A percentile compares a stretch with the other conserved stretches of the same genome.
Conservation (phyloP, 1,140 invertebrate genomes). For the Zaprionus ornatus region DNA sequence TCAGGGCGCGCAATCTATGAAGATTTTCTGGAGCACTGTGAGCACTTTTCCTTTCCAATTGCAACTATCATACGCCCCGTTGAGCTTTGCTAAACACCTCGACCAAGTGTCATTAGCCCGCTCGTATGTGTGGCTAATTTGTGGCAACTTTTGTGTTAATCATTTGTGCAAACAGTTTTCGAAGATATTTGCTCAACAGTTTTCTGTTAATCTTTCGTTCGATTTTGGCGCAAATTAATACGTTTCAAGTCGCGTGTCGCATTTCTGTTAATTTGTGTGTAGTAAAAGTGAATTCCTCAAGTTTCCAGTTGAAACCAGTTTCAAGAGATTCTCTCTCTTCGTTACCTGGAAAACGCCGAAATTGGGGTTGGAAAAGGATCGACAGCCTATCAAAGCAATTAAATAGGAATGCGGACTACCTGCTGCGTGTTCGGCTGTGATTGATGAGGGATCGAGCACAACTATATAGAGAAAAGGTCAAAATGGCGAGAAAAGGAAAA, state of each 20-base stretch:
- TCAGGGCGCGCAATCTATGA: slow-evolving; percentile 41
- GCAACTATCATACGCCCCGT: slow-evolving; percentile 3
- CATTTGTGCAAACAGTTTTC: slow-evolving; percentile 24
- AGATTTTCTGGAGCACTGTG: slow-evolving; percentile 48
- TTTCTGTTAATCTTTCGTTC: slow-evolving; percentile 25
- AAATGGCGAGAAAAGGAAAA: not conserved
- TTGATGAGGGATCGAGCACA: slow-evolving; percentile 5
- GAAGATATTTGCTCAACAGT: slow-evolving; percentile 1
- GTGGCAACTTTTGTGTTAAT: slow-evolving; percentile 33
- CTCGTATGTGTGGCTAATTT: slow-evolving; percentile 3
- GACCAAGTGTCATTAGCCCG: slow-evolving; percentile 28
- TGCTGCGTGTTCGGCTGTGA: slow-evolving; percentile 9
- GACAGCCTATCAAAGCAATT: slow-evolving; percentile 14
- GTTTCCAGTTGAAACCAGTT: slow-evolving; percentile 18
- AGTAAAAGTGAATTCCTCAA: slow-evolving; percentile 15
- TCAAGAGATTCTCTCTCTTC: not conserved
- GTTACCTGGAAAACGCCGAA: slow-evolving; percentile 28
- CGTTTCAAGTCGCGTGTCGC: slow-evolving; percentile 32
- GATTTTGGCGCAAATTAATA: slow-evolving; percentile 22
- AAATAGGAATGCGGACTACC: slow-evolving; percentile 23
- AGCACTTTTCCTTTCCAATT: slow-evolving; percentile 46
- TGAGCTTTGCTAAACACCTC: slow-evolving; percentile 1
- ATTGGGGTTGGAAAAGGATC: slow-evolving; percentile 12
- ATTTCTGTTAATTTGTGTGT: slow-evolving; percentile 28
- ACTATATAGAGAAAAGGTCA: slow-evolving; percentile 18